These are phyloP conservation scores for Hermaeophaga mercurialis DNA, from an alignment of 2,888 invertebrate species.

Conservation along the genomic window DNA sequence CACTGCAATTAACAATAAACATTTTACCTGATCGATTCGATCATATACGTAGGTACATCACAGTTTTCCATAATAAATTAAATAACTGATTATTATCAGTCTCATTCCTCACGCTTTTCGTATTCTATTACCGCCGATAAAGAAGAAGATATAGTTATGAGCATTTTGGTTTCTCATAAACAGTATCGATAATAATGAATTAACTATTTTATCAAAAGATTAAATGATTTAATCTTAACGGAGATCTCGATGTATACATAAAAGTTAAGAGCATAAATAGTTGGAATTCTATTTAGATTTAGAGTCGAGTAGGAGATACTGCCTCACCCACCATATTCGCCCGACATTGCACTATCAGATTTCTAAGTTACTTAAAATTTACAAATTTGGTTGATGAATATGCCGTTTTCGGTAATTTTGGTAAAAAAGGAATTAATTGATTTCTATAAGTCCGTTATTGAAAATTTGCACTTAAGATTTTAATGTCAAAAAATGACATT, in stretches of 20 bases:
- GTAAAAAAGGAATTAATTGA: no score
- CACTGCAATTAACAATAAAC: conserved; percentile 31
- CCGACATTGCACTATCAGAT: no score
- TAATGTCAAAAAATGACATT: no score
- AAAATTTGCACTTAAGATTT: no score
- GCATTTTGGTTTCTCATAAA: conserved; percentile 26
- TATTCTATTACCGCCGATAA: conserved; percentile 33
- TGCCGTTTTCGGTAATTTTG: no score
- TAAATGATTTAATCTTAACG: conserved; percentile 8
- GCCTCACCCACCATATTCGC: no score
- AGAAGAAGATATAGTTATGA: conserved; percentile 20
- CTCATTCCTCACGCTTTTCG: conserved; percentile 31
- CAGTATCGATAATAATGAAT: conserved; percentile 25
- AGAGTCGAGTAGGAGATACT: no score
- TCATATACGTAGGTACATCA: conserved; percentile 25
- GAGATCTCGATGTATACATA: not conserved
- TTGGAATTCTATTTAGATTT: no score
- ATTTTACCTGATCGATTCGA: conserved; percentile 28
- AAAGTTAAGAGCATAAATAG: not conserved
- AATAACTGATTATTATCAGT: conserved; percentile 31
- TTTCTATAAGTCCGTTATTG: no score
- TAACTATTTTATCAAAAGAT: conserved; percentile 16
- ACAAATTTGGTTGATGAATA: no score
- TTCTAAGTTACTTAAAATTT: no score
- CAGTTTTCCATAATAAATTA: conserved; percentile 36